Evolutionary conservation across 2,888 invertebrate species (phyloP).

Genomic region (Caenorhabditis virilis): DNA sequence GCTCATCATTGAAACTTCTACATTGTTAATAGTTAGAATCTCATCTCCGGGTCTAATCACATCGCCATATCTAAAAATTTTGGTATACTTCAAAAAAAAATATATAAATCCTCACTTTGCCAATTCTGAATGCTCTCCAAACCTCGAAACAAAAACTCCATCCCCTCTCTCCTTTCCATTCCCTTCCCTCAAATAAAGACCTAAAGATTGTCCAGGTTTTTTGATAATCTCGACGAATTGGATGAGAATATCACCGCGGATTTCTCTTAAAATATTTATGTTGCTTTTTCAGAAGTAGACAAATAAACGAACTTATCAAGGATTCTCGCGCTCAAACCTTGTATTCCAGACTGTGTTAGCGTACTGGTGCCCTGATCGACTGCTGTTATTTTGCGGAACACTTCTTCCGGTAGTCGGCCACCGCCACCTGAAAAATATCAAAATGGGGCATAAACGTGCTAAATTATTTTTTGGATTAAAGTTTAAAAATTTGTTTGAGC

Average conservation of each 20-base stretch:
- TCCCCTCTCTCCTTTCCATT: constrained; percentile 92
- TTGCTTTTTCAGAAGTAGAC: background rate
- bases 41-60: constrained; percentile 94
- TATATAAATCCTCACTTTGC: constrained; percentile 37
- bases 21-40: constrained; percentile 94
- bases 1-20: constrained; percentile 92
- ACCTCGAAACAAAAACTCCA: constrained; percentile 95
- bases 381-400: constrained; percentile 59
- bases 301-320: constrained; percentile 54
- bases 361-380: constrained; percentile 67
- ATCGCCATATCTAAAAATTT: constrained; percentile 80
- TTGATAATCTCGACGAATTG: constrained; percentile 93
- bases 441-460: background rate
- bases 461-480: too few relatives aligned
- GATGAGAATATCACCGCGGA: constrained; percentile 57
- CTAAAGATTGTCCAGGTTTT: constrained; percentile 91
- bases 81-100: background rate
- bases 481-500: too few relatives aligned
- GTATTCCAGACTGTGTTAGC: constrained; percentile 60
- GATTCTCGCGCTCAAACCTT: constrained; percentile 65
- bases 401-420: constrained; percentile 61
- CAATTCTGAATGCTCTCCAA: constrained; percentile 78
- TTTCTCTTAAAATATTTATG: constrained; percentile 28
- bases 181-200: constrained; percentile 92
- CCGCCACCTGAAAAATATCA: constrained; percentile 13